phyloP scores from a whole-genome alignment of 2,113 vertebrate genomes.

The Rhinolophus ferrumequinum region DNA sequence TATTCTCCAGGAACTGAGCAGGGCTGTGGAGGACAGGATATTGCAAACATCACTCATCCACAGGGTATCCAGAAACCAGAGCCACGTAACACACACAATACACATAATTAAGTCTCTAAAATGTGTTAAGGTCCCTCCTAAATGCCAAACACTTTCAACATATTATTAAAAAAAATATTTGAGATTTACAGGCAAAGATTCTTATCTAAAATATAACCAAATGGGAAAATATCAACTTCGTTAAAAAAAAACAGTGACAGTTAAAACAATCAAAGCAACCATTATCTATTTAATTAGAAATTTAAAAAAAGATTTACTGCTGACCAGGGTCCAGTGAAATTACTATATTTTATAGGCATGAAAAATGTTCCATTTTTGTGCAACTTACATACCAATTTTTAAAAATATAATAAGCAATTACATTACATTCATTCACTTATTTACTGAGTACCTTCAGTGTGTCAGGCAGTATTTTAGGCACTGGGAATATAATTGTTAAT shows the following conservation, averaged over 20 bases:
- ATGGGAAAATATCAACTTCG: not conserved
- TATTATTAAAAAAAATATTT: not conserved
- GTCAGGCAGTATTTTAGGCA: not conserved
- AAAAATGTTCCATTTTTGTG: not conserved
- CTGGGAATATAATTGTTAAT: not conserved
- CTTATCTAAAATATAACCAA: not conserved
- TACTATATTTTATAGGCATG: not conserved
- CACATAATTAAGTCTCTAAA: constrained; percentile 8
- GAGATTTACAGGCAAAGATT: constrained; percentile 32
- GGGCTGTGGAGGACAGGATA: not conserved
- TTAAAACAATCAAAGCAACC: not conserved
- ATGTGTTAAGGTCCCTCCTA: constrained; percentile 20
- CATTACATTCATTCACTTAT: not conserved
- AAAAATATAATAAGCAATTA: not conserved
- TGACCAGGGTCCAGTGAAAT: not conserved
- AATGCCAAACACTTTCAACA: constrained; percentile 2
- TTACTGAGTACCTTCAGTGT: not conserved
- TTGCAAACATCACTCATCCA: not conserved
- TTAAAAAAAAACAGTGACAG: not conserved
- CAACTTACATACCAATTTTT: not conserved
- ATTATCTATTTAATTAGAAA: constrained; percentile 25
- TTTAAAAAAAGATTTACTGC: not conserved
- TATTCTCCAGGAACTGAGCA: not conserved
- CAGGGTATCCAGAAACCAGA: not conserved
- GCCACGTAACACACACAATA: not conserved